Evolutionary conservation across 1,140 invertebrate species (phyloP).

Genomic region (Cherax quadricarinatus): DNA sequence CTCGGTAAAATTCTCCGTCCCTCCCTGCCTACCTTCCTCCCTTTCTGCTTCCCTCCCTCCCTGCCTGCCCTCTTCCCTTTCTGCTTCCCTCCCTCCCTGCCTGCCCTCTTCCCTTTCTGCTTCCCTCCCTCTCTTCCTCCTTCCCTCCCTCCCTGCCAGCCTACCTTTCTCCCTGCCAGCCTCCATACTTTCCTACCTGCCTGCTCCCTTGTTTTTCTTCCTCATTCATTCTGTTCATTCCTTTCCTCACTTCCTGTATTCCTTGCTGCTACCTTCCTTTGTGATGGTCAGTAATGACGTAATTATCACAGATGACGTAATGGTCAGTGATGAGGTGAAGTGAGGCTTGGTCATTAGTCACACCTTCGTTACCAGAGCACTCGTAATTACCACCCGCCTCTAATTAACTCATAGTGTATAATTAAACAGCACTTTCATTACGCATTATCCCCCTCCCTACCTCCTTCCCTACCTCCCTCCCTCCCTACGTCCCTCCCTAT

Average conservation of each 20-base stretch:
- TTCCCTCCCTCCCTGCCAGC: not conserved
- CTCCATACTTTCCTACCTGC: not conserved
- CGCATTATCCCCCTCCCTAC: not conserved
- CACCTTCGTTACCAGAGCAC: not conserved
- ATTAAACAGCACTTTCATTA: not conserved
- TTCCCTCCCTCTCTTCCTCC: not conserved
- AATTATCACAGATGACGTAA: too few relatives aligned
- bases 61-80: too few relatives aligned
- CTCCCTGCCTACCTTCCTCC: too few relatives aligned
- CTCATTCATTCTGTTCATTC: not conserved
- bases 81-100: too few relatives aligned
- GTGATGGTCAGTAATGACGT: too few relatives aligned
- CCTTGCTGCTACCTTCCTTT: too few relatives aligned
- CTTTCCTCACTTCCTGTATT: too few relatives aligned
- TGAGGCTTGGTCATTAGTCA: too few relatives aligned
- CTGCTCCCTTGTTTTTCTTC: not conserved
- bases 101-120: too few relatives aligned
- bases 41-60: too few relatives aligned
- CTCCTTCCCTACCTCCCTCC: not conserved
- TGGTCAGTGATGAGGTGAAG: not conserved
- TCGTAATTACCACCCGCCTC: not conserved
- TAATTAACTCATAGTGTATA: not conserved
- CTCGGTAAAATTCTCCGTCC: too few relatives aligned
- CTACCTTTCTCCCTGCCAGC: too few relatives aligned
- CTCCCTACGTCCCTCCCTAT: not conserved